Evolutionary conservation across 1,140 invertebrate genomes (phyloP).

Genomic region (Phymorhynchus buccinoides): DNA sequence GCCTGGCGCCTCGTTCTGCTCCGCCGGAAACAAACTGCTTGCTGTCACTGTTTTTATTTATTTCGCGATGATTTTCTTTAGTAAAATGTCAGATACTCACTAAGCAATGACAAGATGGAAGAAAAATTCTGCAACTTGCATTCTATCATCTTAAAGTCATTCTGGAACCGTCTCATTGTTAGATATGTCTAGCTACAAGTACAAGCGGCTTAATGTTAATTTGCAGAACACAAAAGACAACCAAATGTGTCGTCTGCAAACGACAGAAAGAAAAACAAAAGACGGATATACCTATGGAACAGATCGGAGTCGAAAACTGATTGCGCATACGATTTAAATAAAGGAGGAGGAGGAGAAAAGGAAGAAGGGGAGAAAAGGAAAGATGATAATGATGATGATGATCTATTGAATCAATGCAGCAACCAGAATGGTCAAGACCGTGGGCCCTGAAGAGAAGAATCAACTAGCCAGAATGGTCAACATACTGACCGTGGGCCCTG

Average conservation of each 20-base stretch:
- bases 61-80: neutral
- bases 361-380: no score
- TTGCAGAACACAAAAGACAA: neutral
- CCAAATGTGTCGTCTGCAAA: slow-evolving; percentile 16
- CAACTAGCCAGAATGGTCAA: no score
- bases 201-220: neutral
- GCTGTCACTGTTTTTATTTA: slow-evolving; percentile 3
- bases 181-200: neutral
- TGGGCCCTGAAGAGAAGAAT: no score
- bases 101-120: neutral
- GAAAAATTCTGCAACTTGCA: neutral
- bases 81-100: neutral
- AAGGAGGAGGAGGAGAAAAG: no score
- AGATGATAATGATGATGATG: no score
- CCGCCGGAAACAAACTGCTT: slow-evolving; percentile 29
- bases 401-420: no score
- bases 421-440: no score
- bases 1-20: slow-evolving; percentile 38
- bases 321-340: no score
- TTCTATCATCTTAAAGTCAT: neutral
- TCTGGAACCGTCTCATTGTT: no score
- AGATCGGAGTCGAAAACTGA: neutral
- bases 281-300: neutral
- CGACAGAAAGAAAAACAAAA: neutral
- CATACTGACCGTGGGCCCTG: no score